These are phyloP conservation scores for Gadus chalcogrammus DNA, from an alignment of 2,113 vertebrate genomes.

Conservation along the genomic window DNA sequence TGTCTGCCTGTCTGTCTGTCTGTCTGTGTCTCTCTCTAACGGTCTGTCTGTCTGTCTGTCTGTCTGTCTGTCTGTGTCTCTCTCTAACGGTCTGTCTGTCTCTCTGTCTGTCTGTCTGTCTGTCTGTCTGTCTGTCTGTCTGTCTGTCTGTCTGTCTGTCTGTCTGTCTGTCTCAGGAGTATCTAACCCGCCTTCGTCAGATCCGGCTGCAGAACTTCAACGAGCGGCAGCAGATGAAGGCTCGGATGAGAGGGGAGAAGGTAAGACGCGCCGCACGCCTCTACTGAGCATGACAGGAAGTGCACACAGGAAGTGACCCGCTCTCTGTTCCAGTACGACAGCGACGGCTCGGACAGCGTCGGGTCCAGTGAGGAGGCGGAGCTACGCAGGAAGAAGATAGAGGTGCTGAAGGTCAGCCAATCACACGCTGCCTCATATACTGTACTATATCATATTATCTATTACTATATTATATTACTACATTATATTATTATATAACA, in stretches of 20 bases:
- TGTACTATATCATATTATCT: not conserved
- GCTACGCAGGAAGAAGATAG: slow-evolving; percentile 83
- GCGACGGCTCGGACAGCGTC: slow-evolving; percentile 78
- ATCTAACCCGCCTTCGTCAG: slow-evolving; percentile 88
- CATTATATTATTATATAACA: no score
- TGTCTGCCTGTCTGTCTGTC: no score
- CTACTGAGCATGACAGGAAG: no score
- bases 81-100: no score
- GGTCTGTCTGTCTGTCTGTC: no score
- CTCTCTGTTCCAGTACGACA: slow-evolving; percentile 61
- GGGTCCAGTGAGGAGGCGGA: slow-evolving; percentile 84
- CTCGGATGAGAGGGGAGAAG: slow-evolving; percentile 91
- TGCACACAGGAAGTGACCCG: no score
- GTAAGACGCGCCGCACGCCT: slow-evolving; percentile 49
- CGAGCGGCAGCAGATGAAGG: slow-evolving; percentile 95
- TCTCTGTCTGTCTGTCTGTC: no score
- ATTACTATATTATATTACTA: not conserved
- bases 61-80: no score
- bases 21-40: no score
- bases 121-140: no score
- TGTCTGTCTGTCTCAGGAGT: slow-evolving; percentile 76
- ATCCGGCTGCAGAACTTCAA: slow-evolving; percentile 97
- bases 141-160: slow-evolving; percentile 16
- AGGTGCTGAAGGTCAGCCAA: slow-evolving; percentile 81
- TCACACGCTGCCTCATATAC: no score